A percentile compares a stretch with the other conserved stretches of the same genome.
phyloP scores from a whole-genome alignment of 2,888 invertebrate genomes.

The Cephalotes varians region DNA sequence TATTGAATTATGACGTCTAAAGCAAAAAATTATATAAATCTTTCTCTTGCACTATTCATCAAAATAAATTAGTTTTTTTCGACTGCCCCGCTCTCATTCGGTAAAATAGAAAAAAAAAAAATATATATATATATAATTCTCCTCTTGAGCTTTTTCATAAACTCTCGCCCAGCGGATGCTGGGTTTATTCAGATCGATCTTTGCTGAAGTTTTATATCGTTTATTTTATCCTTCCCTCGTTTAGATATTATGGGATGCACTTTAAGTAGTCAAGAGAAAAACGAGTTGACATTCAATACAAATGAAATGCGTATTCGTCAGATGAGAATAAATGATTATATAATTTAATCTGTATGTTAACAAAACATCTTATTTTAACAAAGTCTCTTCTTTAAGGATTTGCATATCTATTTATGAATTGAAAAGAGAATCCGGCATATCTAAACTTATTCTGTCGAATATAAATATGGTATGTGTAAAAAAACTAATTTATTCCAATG shows the following conservation, averaged over 20 bases:
- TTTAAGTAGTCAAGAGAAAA: not conserved
- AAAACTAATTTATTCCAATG: constrained; percentile 9
- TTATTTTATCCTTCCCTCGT: not conserved
- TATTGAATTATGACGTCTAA: constrained; percentile 20
- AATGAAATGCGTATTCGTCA: not conserved
- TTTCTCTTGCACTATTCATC: not conserved
- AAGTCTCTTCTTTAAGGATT: not conserved
- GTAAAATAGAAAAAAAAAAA: not conserved
- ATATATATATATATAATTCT: not conserved
- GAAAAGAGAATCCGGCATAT: not conserved
- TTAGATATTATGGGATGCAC: not conserved
- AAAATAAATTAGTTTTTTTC: not conserved
- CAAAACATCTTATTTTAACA: not conserved
- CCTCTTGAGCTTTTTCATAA: not conserved
- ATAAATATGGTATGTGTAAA: not conserved
- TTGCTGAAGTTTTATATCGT: not conserved
- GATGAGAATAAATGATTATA: not conserved
- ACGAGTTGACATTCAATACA: not conserved
- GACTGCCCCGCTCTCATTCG: not conserved
- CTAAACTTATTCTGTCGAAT: not conserved
- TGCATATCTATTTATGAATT: not conserved
- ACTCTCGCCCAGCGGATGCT: not conserved
- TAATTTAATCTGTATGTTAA: constrained; percentile 8
- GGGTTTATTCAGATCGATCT: not conserved
- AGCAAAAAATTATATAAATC: not conserved